These are phyloP conservation scores for Carassius carassius DNA, from an alignment of 2,113 vertebrate genomes.

Conservation along the genomic window DNA sequence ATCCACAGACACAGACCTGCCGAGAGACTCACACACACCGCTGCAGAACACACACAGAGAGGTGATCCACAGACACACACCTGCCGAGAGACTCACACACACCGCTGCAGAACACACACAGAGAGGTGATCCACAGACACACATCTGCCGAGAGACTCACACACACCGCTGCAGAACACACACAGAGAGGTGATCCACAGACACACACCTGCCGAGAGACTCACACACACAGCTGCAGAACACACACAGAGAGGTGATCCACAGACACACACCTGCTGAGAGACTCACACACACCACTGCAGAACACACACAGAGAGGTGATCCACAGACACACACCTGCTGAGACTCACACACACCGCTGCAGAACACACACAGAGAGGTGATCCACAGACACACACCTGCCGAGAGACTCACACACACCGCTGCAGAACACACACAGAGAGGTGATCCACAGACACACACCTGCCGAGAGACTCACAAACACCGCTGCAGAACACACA, in stretches of 20 bases:
- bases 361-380: slow-evolving; percentile 65
- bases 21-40: slow-evolving; percentile 73
- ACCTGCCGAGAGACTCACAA: slow-evolving; percentile 77
- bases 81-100: slow-evolving; percentile 76
- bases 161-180: slow-evolving; percentile 69
- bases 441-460: slow-evolving; percentile 61
- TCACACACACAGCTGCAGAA: slow-evolving; percentile 69
- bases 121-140: slow-evolving; percentile 35
- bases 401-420: slow-evolving; percentile 73
- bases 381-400: slow-evolving; percentile 74
- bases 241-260: slow-evolving; percentile 60
- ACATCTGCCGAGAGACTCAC: slow-evolving; percentile 76
- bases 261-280: slow-evolving; percentile 79
- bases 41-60: slow-evolving; percentile 68
- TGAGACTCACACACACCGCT: slow-evolving; percentile 72
- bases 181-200: slow-evolving; percentile 55
- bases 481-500: slow-evolving; percentile 69
- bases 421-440: slow-evolving; percentile 70
- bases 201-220: slow-evolving; percentile 82
- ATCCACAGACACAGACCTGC: slow-evolving; percentile 63
- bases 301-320: slow-evolving; percentile 63
- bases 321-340: too few species aligned
- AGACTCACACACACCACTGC: slow-evolving; percentile 72
- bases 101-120: slow-evolving; percentile 69
- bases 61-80: slow-evolving; percentile 68